Evolutionary conservation across 2,888 invertebrate species (phyloP).

Genomic region (Andrena flavipes): DNA sequence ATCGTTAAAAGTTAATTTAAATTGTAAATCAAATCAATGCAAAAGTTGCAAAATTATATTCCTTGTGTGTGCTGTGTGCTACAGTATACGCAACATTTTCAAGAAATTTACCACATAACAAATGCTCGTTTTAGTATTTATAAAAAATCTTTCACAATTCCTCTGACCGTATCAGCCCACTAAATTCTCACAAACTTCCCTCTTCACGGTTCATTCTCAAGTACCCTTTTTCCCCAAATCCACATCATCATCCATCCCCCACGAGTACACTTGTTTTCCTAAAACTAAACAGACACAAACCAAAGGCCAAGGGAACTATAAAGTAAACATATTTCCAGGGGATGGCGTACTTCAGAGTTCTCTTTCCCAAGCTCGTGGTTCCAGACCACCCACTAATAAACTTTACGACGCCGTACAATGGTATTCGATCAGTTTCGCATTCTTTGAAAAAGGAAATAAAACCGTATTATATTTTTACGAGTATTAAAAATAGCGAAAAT

Average conservation of each 20-base stretch:
- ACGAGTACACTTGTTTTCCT: slow-evolving; percentile 3
- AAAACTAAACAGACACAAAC: slow-evolving; percentile 6
- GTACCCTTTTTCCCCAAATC: neutral
- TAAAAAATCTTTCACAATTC: neutral
- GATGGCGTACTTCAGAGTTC: neutral
- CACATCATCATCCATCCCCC: neutral
- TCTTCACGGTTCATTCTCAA: neutral
- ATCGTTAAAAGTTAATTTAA: too few relatives aligned
- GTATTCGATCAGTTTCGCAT: neutral
- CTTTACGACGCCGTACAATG: neutral
- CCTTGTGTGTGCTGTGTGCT: too few relatives aligned
- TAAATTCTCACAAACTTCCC: neutral
- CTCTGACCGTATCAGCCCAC: neutral
- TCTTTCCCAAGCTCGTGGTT: neutral
- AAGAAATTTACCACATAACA: too few relatives aligned
- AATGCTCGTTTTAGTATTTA: too few relatives aligned
- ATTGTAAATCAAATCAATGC: too few relatives aligned
- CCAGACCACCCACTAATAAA: slow-evolving; percentile 8
- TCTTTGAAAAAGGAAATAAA: neutral
- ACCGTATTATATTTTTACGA: neutral
- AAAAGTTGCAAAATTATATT: too few relatives aligned
- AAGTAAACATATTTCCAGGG: slow-evolving; percentile 1
- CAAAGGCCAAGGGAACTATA: neutral
- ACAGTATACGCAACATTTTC: too few relatives aligned
- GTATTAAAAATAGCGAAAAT: too few relatives aligned